Conservation (phyloP, 35 echinoderm and acorn worm species). For the Patiria miniata region DNA sequence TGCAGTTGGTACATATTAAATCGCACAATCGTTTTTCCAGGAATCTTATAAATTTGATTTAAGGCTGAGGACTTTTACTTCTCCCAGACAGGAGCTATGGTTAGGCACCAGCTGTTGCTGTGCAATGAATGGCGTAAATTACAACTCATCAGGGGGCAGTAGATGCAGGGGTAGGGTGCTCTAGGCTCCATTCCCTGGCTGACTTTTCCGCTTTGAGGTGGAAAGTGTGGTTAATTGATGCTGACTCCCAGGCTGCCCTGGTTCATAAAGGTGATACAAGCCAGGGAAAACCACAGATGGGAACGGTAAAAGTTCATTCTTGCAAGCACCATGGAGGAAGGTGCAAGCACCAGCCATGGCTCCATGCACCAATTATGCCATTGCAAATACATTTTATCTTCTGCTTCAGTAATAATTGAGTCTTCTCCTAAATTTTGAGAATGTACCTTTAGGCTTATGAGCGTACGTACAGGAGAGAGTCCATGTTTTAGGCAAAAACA, state of each 20-base stretch:
- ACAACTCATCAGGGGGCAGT: background rate
- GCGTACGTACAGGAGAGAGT: too few species aligned
- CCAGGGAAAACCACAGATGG: background rate
- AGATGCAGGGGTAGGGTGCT: background rate
- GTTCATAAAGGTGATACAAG: background rate
- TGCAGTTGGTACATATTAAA: background rate
- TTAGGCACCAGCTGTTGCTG: background rate
- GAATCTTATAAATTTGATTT: background rate
- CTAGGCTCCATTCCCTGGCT: background rate
- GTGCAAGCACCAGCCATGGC: background rate
- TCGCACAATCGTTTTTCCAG: background rate
- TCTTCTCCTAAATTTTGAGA: too few species aligned
- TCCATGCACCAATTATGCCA: background rate
- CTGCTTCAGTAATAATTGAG: background rate
- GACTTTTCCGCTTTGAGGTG: background rate
- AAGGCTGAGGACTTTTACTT: background rate
- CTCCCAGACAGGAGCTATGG: background rate
- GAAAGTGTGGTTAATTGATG: conserved; percentile 3
- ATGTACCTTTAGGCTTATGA: too few species aligned
- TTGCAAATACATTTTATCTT: background rate
- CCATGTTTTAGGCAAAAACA: too few species aligned
- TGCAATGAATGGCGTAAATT: conserved; percentile 11
- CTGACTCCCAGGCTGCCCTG: background rate
- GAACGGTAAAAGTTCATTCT: background rate
- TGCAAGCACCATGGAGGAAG: background rate